These are phyloP conservation scores for Trilocha varians DNA, from an alignment of 2,888 invertebrate species.

Conservation along the genomic window DNA sequence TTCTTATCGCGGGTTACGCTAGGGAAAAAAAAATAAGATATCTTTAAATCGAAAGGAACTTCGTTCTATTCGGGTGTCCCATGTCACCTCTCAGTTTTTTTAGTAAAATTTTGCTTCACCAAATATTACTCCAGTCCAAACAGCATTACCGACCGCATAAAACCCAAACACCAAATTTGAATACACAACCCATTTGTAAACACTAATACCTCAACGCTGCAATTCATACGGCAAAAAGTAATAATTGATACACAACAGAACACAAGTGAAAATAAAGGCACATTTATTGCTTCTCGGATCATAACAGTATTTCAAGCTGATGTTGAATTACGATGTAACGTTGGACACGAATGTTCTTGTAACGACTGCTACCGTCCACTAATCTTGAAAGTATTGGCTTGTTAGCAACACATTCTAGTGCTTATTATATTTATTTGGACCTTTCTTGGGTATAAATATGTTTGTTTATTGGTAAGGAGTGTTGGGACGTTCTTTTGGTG, in stretches of 20 bases:
- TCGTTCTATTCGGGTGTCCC: too few relatives aligned
- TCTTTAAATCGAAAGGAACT: too few relatives aligned
- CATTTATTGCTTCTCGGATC: slow-evolving; percentile 39
- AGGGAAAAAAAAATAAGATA: too few relatives aligned
- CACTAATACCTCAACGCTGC: slow-evolving; percentile 9
- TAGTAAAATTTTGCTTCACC: too few relatives aligned
- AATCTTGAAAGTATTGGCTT: slow-evolving; percentile 55
- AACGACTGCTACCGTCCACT: slow-evolving; percentile 34
- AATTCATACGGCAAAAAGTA: slow-evolving; percentile 15
- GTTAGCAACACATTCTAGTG: slow-evolving; percentile 41
- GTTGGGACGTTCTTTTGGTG: neutral
- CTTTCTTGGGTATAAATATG: slow-evolving; percentile 19
- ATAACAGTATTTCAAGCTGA: slow-evolving; percentile 53
- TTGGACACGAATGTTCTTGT: slow-evolving; percentile 18
- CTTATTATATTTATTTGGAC: slow-evolving; percentile 30
- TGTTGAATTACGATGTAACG: slow-evolving; percentile 44
- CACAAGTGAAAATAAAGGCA: slow-evolving; percentile 17
- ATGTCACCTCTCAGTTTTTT: too few relatives aligned
- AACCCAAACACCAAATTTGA: neutral
- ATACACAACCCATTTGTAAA: neutral
- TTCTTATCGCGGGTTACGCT: too few relatives aligned
- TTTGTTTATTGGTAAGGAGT: slow-evolving; percentile 12
- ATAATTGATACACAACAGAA: slow-evolving; percentile 17
- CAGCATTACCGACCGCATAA: neutral
- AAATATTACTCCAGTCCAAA: too few relatives aligned